Conservation (phyloP, 1,140 invertebrate species). For the Maconellicoccus hirsutus region DNA sequence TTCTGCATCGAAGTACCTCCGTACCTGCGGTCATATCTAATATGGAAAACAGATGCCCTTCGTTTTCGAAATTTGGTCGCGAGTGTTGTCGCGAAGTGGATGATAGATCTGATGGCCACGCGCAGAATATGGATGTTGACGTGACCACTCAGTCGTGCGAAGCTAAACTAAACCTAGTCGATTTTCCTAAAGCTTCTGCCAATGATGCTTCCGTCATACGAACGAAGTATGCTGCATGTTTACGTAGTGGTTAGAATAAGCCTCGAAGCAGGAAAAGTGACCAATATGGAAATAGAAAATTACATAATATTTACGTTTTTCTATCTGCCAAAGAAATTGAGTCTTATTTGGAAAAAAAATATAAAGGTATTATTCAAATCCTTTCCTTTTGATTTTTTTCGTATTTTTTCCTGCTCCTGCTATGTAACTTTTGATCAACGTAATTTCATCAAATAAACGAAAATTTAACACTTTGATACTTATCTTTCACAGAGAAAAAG, state of each 20-base stretch:
- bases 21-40: background rate
- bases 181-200: background rate
- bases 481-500: conserved; percentile 1
- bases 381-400: no score
- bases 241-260: no score
- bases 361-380: no score
- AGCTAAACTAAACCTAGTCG: background rate
- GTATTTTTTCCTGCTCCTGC: no score
- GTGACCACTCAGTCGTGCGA: background rate
- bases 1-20: background rate
- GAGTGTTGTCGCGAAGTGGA: background rate
- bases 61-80: background rate
- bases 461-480: no score
- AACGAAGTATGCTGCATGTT: background rate
- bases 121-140: background rate
- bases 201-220: background rate
- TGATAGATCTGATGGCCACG: background rate
- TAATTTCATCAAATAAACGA: no score
- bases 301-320: no score
- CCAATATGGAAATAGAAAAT: no score
- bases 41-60: background rate
- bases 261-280: no score
- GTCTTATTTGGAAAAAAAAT: no score
- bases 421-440: no score
- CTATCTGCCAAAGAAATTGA: no score